Evolutionary conservation across 2,888 invertebrate genomes (phyloP).

Genomic region (Dolichomitus sp.): DNA sequence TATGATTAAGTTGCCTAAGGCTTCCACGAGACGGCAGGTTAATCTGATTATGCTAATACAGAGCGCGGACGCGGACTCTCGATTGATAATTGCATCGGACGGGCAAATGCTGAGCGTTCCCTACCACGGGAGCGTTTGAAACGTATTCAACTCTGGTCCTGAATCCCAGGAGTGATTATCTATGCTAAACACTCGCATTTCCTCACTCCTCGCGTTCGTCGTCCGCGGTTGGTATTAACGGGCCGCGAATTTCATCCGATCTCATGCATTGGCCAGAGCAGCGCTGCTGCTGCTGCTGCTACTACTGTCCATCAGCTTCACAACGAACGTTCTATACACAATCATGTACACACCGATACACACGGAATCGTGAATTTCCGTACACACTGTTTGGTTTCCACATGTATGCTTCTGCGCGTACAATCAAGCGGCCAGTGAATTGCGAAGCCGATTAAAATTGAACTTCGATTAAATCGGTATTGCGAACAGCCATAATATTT

Average conservation of each 20-base stretch:
- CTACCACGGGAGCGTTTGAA: constrained; percentile 46
- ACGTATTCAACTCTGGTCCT: constrained; percentile 62
- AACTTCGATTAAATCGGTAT: constrained; percentile 60
- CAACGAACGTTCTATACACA: constrained; percentile 24
- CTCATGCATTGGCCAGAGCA: constrained; percentile 23
- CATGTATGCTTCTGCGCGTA: constrained; percentile 12
- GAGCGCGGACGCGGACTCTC: constrained; percentile 73
- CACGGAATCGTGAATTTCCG: constrained; percentile 34
- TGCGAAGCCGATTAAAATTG: constrained; percentile 60
- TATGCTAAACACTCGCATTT: constrained; percentile 79
- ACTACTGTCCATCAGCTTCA: constrained; percentile 1
- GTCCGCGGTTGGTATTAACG: constrained; percentile 62
- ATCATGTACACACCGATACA: constrained; percentile 32
- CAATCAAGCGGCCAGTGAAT: constrained; percentile 52
- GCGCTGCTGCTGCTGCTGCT: neutral
- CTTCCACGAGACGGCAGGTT: constrained; percentile 67
- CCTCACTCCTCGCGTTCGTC: constrained; percentile 73
- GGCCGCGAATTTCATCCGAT: constrained; percentile 65
- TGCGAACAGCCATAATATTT: neutral
- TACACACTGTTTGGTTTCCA: constrained; percentile 4
- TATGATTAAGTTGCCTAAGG: constrained; percentile 41
- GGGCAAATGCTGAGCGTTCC: constrained; percentile 27
- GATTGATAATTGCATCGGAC: constrained; percentile 81
- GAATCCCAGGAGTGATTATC: constrained; percentile 81
- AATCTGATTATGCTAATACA: constrained; percentile 82